These are phyloP conservation scores for Muscicapa striata DNA, from an alignment of 2,797 vertebrate genomes.

Conservation along the genomic window DNA sequence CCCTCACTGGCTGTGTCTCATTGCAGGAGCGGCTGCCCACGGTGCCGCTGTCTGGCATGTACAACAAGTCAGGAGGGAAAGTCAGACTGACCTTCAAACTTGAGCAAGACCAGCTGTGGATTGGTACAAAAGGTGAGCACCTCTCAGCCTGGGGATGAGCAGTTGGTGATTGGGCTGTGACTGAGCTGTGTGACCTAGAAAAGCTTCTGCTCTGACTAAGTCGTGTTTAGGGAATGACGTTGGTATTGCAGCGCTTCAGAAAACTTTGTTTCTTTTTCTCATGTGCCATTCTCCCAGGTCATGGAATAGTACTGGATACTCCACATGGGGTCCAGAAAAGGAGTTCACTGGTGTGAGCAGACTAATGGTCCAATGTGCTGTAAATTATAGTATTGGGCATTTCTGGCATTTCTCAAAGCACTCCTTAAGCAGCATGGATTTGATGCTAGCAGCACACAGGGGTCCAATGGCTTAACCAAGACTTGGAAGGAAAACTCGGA, in stretches of 20 bases:
- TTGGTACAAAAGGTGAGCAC: slow-evolving; percentile 95
- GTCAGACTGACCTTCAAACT: slow-evolving; percentile 98
- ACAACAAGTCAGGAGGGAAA: slow-evolving; percentile 98
- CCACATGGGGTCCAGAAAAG: background rate
- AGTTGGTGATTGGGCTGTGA: background rate
- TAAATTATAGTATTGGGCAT: background rate
- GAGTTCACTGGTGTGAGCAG: background rate
- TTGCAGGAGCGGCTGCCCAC: slow-evolving; percentile 94
- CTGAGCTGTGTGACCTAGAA: background rate
- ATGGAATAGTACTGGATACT: background rate
- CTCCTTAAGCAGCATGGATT: background rate
- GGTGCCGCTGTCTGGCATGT: slow-evolving; percentile 98
- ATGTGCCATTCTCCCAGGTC: background rate
- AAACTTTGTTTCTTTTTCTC: background rate
- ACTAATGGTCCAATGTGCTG: background rate
- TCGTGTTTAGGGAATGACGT: background rate
- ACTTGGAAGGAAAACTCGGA: background rate
- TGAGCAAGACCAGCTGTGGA: slow-evolving; percentile 99
- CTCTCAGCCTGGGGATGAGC: background rate
- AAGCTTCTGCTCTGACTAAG: background rate
- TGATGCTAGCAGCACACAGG: background rate
- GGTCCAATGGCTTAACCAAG: background rate
- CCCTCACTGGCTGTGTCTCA: background rate
- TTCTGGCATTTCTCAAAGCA: background rate
- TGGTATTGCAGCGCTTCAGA: background rate